A percentile compares a stretch with the other conserved stretches of the same genome.
These are phyloP conservation scores for Microvelia longipes DNA, from an alignment of 1,140 invertebrate genomes.

Conservation along the genomic window DNA sequence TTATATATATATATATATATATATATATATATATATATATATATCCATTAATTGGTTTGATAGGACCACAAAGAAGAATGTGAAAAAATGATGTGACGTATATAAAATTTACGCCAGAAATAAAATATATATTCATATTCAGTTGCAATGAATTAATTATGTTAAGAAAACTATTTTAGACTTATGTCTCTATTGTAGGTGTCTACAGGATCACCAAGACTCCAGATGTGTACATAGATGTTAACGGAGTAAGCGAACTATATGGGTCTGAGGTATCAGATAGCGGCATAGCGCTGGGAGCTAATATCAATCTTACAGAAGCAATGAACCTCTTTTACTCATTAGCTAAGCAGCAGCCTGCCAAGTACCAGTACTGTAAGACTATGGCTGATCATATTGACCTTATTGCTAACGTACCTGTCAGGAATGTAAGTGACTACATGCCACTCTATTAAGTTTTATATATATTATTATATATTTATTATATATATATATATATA, in stretches of 20 bases:
- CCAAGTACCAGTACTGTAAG: constrained; percentile 28
- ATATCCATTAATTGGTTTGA: too few species aligned
- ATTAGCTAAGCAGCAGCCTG: constrained; percentile 31
- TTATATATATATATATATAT: too few species aligned
- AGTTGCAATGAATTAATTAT: too few species aligned
- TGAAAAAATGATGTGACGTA: too few species aligned
- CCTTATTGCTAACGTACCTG: constrained; percentile 52
- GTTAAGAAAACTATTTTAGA: too few species aligned
- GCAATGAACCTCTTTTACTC: constrained; percentile 43
- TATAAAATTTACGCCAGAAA: too few species aligned
- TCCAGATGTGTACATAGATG: constrained; percentile 49
- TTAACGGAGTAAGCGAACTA: constrained; percentile 48
- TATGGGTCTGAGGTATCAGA: constrained; percentile 34
- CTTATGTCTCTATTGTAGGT: constrained; percentile 34
- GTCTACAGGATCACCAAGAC: constrained; percentile 37
- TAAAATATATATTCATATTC: too few species aligned
- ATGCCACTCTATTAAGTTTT: too few species aligned
- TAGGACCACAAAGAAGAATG: too few species aligned
- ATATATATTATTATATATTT: not conserved
- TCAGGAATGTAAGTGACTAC: constrained; percentile 52
- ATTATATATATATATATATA: too few species aligned
- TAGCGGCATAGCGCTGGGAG: constrained; percentile 41
- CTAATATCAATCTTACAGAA: constrained; percentile 44
- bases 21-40: too few species aligned
- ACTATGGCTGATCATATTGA: constrained; percentile 47